Base-by-base conservation (phyloP, 64 coral and sea anemone genomes). In the Montipora capricornis region DNA sequence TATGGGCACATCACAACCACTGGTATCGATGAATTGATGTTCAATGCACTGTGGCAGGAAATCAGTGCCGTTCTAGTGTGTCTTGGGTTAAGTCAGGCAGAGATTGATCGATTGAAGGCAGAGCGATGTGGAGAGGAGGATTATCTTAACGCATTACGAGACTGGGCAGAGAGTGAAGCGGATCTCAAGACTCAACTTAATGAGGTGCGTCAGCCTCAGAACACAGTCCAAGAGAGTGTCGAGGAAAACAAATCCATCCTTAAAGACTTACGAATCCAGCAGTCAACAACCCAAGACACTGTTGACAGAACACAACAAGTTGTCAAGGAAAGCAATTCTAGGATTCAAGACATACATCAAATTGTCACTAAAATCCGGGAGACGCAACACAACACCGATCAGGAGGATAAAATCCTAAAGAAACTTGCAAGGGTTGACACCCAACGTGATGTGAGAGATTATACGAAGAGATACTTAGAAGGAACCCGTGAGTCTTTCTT, bases 61-160 rank as follows among this genome's bases (percentile, higher is more conserved):
- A 47, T 84, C 26, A 84, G 81, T 84, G 50, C 13, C 16, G 44
- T 69, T 67, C 13, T 84, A 17, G 81, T 84, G 47, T 20, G 0
- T 62, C 46, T 84, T 8, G 81, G 81, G 15, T 14, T 60, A 20
- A 22, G 62, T 20, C 59, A 68, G 81, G n/a, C 1, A 10, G 52
- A 55, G 9, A 0, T 55, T 55, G 52, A 55, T 55, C 5, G 52
- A 55, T 3, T 55, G 52, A 55, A 55, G 9, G 52, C 52, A 44
- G 60, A 84, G 24, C 15, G 46, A 47, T 20, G 57, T 22, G 81
- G 81, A 37, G 58, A 84, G 26, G 57, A 84, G n/a, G 81, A 84
- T n/a, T 78, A 52, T 78, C 8, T 78, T 16, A 3, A 16, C 0
- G 45, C n/a, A 0, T 37, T 78, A 16, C 10, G 47, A 7, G 76